A percentile compares a stretch with the other conserved stretches of the same genome.
Evolutionary conservation across 1,140 invertebrate species (phyloP).

Genomic region (Metaphire vulgaris): DNA sequence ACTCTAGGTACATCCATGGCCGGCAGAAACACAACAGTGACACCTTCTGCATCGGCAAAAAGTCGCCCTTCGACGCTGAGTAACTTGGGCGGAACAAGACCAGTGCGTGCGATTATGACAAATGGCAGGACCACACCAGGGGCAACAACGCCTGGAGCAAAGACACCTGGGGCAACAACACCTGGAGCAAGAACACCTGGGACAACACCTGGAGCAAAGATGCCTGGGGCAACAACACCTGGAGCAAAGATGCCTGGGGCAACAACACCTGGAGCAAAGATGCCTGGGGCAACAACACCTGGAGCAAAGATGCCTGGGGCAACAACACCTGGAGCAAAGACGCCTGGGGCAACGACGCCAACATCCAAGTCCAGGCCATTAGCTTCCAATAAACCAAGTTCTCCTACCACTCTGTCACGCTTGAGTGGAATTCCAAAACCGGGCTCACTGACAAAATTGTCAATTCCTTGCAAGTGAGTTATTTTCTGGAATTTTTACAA

Average conservation of each 20-base stretch:
- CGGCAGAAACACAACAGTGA: neutral
- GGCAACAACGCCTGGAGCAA: no score
- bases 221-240: no score
- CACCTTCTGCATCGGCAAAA: neutral
- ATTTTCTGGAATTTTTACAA: neutral
- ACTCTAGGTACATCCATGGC: neutral
- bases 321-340: neutral
- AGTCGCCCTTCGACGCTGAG: neutral
- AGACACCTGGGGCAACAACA: neutral
- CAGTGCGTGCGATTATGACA: no score
- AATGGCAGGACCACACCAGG: no score
- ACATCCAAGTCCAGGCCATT: neutral
- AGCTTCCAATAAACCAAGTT: neutral
- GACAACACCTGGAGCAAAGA: neutral
- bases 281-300: no score
- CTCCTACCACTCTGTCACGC: neutral
- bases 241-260: neutral
- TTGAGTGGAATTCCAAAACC: neutral
- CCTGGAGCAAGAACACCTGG: neutral
- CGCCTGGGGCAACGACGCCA: neutral
- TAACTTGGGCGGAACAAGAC: no score
- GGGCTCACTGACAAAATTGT: neutral
- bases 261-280: neutral
- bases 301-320: neutral
- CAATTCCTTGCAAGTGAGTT: neutral